Conservation (phyloP, 2,113 vertebrate genomes). For the Sigmodon hispidus region DNA sequence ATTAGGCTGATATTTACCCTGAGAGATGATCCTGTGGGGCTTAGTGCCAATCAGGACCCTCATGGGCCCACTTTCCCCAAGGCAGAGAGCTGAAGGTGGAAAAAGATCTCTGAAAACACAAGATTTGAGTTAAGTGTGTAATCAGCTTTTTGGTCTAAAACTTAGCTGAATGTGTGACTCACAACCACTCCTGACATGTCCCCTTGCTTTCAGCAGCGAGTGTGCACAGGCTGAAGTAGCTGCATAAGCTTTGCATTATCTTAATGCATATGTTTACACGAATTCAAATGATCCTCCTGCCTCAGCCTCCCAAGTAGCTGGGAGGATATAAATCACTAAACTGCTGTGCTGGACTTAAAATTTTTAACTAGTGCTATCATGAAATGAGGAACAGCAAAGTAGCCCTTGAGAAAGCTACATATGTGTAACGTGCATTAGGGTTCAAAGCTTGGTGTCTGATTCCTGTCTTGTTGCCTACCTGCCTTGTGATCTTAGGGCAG, state of each 20-base stretch:
- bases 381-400: neutral
- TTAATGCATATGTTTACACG: neutral
- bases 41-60: no score
- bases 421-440: neutral
- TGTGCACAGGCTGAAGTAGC: neutral
- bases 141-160: neutral
- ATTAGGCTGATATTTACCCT: neutral
- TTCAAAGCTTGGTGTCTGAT: neutral
- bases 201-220: rapidly evolving
- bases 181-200: neutral
- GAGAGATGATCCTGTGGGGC: neutral
- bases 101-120: neutral
- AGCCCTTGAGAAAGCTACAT: neutral
- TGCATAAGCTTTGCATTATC: no score
- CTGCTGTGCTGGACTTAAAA: neutral
- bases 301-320: neutral
- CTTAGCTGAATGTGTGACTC: neutral
- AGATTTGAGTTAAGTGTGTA: neutral
- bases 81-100: neutral
- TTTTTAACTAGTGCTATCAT: neutral
- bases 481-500: neutral
- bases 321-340: neutral
- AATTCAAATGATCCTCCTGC: neutral
- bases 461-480: neutral
- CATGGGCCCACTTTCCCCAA: no score